Base-by-base conservation (phyloP, 2,888 invertebrate genomes). In the Bibio marci region DNA sequence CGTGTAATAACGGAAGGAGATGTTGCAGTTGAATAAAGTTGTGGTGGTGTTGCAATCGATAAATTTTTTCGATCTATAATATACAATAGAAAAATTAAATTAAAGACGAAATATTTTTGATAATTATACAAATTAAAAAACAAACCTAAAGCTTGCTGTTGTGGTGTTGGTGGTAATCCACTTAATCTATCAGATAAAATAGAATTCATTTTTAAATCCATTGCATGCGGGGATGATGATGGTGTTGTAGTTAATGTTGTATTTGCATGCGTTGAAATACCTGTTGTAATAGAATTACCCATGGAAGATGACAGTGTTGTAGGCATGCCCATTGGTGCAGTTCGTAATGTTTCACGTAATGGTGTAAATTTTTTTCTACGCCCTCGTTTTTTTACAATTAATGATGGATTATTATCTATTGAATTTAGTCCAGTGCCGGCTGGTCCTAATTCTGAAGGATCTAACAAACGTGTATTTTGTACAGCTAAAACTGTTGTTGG, bases 1-100 rank as follows among this genome's bases (percentile, higher is more conserved):
- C 73, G 62, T 8, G 72, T 73, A 34, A 75, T 74, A 7, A 75
- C 73, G 30, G 73, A 73, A 1, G 69, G 63, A 26, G 66, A 62
- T 2, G 65, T 40, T 30, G 39, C 44, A 8, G 43, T 34, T 15
- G 66, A 62, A 45, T 67, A 69, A 4, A 66, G 61, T 47, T 66
- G 67, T 2, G 66, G 66, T 7, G 66, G 64, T 34, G 65, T 58
- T 4, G 66, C 64, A 41, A 64, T 56, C 30, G 49, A 60, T 54
- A 41, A 60, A 53, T 43, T 56, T 53, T 32, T 47, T 44, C 31
- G n/a, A n/a, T n/a, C n/a, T n/a, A n/a, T n/a, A n/a, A n/a, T n/a
- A n/a, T n/a, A n/a, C n/a, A n/a, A n/a, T n/a, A n/a, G n/a, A n/a
- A n/a, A n/a, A n/a, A n/a, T n/a, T n/a, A n/a, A n/a, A n/a, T n/a